A percentile compares a stretch with the other conserved stretches of the same genome.
Conservation (phyloP, 1,140 invertebrate genomes). For the Leptinotarsa undecemlineata region DNA sequence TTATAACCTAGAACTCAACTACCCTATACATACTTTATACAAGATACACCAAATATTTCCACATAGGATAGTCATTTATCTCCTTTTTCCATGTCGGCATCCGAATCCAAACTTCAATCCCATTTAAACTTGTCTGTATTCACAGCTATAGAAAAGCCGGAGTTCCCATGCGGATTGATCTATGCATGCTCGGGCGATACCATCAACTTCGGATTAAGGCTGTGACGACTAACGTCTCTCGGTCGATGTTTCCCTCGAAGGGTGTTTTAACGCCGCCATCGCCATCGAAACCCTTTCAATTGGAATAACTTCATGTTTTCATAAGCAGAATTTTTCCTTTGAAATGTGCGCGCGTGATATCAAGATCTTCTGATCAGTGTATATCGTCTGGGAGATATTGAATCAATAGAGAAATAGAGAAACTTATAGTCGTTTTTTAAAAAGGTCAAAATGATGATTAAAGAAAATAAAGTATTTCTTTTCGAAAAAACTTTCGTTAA, state of each 20-base stretch:
- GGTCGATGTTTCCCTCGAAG: slow-evolving; percentile 17
- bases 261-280: slow-evolving; percentile 17
- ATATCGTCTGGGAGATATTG: neutral
- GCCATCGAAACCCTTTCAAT: slow-evolving; percentile 34
- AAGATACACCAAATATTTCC: slow-evolving; percentile 23
- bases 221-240: slow-evolving; percentile 30
- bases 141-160: slow-evolving; percentile 26
- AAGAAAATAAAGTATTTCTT: no score
- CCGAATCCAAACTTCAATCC: slow-evolving; percentile 35
- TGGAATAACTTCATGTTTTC: slow-evolving; percentile 36
- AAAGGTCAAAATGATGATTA: neutral
- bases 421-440: neutral
- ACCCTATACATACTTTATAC: no score
- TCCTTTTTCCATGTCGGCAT: slow-evolving; percentile 33
- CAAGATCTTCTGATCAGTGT: slow-evolving; percentile 15
- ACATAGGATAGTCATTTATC: slow-evolving; percentile 30
- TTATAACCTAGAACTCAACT: no score
- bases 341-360: slow-evolving; percentile 21
- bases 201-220: slow-evolving; percentile 38
- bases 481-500: no score
- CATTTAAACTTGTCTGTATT: slow-evolving; percentile 41
- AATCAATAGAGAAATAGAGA: neutral
- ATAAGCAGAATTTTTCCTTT: slow-evolving; percentile 32
- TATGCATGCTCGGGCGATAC: slow-evolving; percentile 37
- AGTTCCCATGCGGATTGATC: slow-evolving; percentile 39